Base-by-base conservation (phyloP, 2,888 invertebrate species). In the Netelia fuscicornis region DNA sequence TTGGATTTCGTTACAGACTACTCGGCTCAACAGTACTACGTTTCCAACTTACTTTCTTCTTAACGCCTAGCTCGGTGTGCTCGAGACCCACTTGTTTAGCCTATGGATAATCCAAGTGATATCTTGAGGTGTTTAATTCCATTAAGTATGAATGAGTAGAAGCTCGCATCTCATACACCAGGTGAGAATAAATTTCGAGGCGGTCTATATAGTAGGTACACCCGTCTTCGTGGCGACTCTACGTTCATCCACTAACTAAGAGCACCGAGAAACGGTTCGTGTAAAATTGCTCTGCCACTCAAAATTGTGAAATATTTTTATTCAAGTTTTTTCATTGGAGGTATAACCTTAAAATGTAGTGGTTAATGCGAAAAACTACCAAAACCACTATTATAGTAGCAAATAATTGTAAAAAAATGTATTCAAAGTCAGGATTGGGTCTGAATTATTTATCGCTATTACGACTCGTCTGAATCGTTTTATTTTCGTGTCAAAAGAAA, bases 101-200 rank as follows among this genome's bases (percentile, higher is more conserved):
- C 81, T 84, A 81, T 84, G 81, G 81, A 84, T 84, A 84, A 84
- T 84, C 81, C 78, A 78, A 52, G 58, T 60, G 74, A 74, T 78
- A 84, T 72, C 71, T 70, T 64, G 78, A 70, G 78, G 81, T 70
- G 75, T 70, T 84, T 78, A 78, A 84, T 84, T 81, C 78, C 81
- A 74, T 84, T 84, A 84, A 84, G 81, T 81, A 84, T 84, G 84
- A 84, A 84, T 78, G 78, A 84, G 84, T 84, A 71, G 78, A 54
- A 78, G 74, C 44, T 23, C 62, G 56, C 77, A 81, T 54, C 77
- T 81, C 74, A 68, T 64, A 67, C 58, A 23, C 65, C 70, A 70
- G 81, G 68, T 78, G 58, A 78, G 81, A 74, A 84, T 84, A 84
- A 84, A 84, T 84, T 84, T 84, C 70, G 75, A 81, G 74, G 58